Percentiles rank a stretch among this genome's conserved stretches.
phyloP scores from a whole-genome alignment of 2,888 invertebrate genomes.

The Eilema sororculum region DNA sequence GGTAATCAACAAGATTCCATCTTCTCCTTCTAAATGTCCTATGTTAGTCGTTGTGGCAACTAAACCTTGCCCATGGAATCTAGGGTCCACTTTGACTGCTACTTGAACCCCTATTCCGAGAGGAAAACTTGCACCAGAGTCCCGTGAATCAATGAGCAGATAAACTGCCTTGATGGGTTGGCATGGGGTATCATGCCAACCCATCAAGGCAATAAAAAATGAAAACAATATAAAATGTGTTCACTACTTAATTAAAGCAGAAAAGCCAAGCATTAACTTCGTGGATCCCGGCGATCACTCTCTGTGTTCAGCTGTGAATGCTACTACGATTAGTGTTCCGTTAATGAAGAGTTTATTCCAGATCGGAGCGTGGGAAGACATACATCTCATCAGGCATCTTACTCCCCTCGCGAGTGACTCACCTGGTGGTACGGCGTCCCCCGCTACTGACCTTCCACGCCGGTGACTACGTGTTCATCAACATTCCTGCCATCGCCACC shows the following conservation, averaged over 20 bases:
- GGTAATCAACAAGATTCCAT: conserved; percentile 54
- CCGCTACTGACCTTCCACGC: conserved; percentile 95
- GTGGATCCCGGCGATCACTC: no score
- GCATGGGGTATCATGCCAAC: no score
- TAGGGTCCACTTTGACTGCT: no score
- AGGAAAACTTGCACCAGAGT: not conserved
- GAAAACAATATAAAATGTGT: no score
- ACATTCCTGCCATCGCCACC: conserved; percentile 95
- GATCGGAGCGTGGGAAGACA: conserved; percentile 93
- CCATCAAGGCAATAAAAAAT: no score
- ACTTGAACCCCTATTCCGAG: no score
- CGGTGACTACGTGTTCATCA: conserved; percentile 97
- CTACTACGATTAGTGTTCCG: not conserved
- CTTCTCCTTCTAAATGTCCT: not conserved
- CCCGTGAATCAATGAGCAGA: not conserved
- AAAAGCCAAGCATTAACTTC: no score
- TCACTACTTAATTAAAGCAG: no score
- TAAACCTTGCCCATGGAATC: not conserved
- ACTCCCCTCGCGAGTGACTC: conserved; percentile 95
- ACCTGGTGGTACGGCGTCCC: conserved; percentile 95
- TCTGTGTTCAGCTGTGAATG: not conserved
- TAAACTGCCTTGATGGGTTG: no score
- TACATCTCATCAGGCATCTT: conserved; percentile 96
- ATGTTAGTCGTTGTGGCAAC: not conserved
- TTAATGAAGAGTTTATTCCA: conserved; percentile 50